Base-by-base conservation (phyloP, 2,797 vertebrate species). In the Etheostoma perlongum region DNA sequence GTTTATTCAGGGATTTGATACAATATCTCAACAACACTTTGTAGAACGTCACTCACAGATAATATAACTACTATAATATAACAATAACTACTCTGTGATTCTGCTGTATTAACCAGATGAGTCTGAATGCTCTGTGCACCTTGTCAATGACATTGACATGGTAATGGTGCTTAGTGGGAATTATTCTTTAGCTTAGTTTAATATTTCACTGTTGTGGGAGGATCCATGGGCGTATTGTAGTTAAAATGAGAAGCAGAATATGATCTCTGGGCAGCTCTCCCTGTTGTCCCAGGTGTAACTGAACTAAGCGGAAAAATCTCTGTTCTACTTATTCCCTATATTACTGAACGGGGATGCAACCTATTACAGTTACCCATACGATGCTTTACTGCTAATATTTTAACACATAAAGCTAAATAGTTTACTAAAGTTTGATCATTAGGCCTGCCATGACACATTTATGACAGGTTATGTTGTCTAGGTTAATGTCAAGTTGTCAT, bases 141-240 rank as follows among this genome's bases (percentile, higher is more conserved):
- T 74, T 81, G 83, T 89, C 87, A 85, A 60, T 90, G 80, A 83
- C 82, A 79, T 84, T 85, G 81, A 78, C 78, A 85, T 68, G 85
- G 84, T 88, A 84, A 87, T 75, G 55, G 54, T 63, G 63, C 72
- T 87, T 76, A 54, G 84, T 84, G 82, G 70, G 83, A 79, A 88
- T 80, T 40, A 79, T 84, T 86, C 59, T 77, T 40, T 69, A 52
- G 70, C 72, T 67, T n/a, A 2, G 67, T 84, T 85, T 76, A 87
- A 81, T 87, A 85, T 73, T 84, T 81, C 72, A 76, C 58, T 57
- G 69, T 10, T 53, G 68, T 61, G 66, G 73, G 72, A 72, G 77
- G 74, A 84, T 83, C 77, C 82, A 83, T 79, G 76, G 75, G 68
- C 62, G 4, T 82, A 84, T 82, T 81, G 76, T 69, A 76, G 72